phyloP scores from a whole-genome alignment of 1,140 invertebrate genomes.

The Drosophila funebris region DNA sequence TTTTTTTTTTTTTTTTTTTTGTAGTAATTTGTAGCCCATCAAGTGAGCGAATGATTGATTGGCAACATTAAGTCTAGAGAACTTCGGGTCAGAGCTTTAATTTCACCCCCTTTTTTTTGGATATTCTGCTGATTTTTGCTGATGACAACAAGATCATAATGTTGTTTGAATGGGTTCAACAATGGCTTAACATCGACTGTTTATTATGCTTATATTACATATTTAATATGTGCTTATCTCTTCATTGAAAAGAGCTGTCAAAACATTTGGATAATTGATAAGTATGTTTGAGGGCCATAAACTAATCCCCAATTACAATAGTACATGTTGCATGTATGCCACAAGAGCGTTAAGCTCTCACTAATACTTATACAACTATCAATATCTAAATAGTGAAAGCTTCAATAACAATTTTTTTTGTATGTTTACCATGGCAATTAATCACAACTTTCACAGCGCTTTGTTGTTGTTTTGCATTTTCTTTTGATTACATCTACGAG shows the following conservation, averaged over 20 bases:
- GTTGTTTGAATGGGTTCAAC: conserved; percentile 24
- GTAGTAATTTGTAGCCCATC: conserved; percentile 43
- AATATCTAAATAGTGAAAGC: not conserved
- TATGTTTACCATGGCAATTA: not conserved
- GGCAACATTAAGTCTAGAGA: conserved; percentile 37
- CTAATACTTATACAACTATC: not conserved
- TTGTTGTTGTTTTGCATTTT: not conserved
- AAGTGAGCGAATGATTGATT: conserved; percentile 51
- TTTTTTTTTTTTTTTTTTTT: too few relatives aligned
- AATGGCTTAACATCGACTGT: conserved; percentile 18
- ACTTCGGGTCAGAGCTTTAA: conserved; percentile 27
- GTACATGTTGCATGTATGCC: too few relatives aligned
- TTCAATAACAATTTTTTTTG: not conserved
- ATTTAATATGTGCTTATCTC: conserved; percentile 26
- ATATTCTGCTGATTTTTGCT: not conserved
- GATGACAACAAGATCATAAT: not conserved
- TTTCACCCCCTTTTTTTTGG: conserved; percentile 13
- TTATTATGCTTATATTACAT: conserved; percentile 16
- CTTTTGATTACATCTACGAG: not conserved
- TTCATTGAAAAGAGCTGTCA: not conserved
- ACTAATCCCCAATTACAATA: not conserved
- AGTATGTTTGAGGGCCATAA: not conserved
- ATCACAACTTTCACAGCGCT: conserved; percentile 6
- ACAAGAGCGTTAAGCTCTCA: not conserved
- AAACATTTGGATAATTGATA: not conserved